Evolutionary conservation across 2,888 invertebrate species (phyloP).

Genomic region (Drosophila yooni): DNA sequence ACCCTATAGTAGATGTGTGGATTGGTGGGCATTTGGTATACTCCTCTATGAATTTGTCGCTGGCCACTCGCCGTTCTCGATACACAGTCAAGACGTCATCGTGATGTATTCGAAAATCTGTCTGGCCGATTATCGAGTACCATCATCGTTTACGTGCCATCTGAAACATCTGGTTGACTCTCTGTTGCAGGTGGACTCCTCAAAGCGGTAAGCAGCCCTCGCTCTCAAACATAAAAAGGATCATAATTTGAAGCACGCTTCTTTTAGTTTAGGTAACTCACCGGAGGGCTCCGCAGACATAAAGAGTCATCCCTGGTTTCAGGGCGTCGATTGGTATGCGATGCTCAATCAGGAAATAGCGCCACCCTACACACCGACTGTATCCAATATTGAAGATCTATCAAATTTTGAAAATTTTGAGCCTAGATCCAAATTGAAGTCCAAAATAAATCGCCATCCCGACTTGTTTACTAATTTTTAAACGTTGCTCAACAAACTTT

Average conservation of each 20-base stretch:
- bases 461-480: slow-evolving; percentile 77
- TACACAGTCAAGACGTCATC: slow-evolving; percentile 91
- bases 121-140: slow-evolving; percentile 93
- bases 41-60: slow-evolving; percentile 95
- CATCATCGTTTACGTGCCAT: slow-evolving; percentile 92
- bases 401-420: slow-evolving; percentile 87
- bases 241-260: slow-evolving; percentile 10
- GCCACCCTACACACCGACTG: slow-evolving; percentile 88
- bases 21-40: slow-evolving; percentile 98
- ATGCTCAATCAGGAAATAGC: slow-evolving; percentile 90
- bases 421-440: slow-evolving; percentile 49
- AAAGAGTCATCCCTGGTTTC: slow-evolving; percentile 95
- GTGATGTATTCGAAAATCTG: slow-evolving; percentile 98
- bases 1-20: slow-evolving; percentile 96
- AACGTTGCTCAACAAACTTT: slow-evolving; percentile 39
- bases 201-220: slow-evolving; percentile 86
- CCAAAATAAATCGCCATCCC: slow-evolving; percentile 75
- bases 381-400: slow-evolving; percentile 87
- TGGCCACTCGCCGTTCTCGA: slow-evolving; percentile 96
- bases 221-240: too few relatives aligned
- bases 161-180: slow-evolving; percentile 92
- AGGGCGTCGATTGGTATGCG: slow-evolving; percentile 91
- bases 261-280: slow-evolving; percentile 91
- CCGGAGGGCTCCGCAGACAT: slow-evolving; percentile 94
- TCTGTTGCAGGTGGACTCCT: slow-evolving; percentile 92